A percentile compares a stretch with the other conserved stretches of the same genome.
Conservation (phyloP, 1,140 invertebrate species). For the Andricus grossulariae region DNA sequence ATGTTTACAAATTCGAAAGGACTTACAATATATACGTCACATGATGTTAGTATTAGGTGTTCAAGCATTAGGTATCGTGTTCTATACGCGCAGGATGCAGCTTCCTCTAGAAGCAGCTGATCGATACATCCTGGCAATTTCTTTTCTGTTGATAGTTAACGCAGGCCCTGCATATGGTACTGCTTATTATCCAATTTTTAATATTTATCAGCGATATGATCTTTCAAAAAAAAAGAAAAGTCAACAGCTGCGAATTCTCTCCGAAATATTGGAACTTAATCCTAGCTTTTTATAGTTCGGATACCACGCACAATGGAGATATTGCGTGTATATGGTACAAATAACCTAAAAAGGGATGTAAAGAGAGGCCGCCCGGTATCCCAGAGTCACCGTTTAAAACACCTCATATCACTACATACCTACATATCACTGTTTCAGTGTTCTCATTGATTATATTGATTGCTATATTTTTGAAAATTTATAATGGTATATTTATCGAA, state of each 20-base stretch:
- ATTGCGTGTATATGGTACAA: no score
- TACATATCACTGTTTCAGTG: no score
- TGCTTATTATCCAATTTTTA: constrained; percentile 30
- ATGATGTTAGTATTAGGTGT: neutral
- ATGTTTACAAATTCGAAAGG: neutral
- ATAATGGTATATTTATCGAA: no score
- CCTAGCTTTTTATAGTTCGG: no score
- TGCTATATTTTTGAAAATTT: no score
- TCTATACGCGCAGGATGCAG: neutral
- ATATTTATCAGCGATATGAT: constrained; percentile 27
- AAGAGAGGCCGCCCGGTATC: no score
- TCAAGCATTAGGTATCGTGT: constrained; percentile 11
- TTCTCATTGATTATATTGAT: no score
- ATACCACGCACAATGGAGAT: no score
- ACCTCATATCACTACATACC: no score
- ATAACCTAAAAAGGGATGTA: no score
- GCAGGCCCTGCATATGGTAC: neutral
- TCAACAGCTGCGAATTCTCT: neutral
- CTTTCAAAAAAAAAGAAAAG: constrained; percentile 34
- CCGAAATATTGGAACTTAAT: neutral
- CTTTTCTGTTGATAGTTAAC: neutral
- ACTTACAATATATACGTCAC: neutral
- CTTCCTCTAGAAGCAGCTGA: neutral
- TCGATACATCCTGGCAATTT: neutral
- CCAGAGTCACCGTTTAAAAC: no score